A percentile compares a stretch with the other conserved stretches of the same genome.
These are phyloP conservation scores for Miniopterus natalensis DNA, from an alignment of 2,113 vertebrate genomes.

Conservation along the genomic window DNA sequence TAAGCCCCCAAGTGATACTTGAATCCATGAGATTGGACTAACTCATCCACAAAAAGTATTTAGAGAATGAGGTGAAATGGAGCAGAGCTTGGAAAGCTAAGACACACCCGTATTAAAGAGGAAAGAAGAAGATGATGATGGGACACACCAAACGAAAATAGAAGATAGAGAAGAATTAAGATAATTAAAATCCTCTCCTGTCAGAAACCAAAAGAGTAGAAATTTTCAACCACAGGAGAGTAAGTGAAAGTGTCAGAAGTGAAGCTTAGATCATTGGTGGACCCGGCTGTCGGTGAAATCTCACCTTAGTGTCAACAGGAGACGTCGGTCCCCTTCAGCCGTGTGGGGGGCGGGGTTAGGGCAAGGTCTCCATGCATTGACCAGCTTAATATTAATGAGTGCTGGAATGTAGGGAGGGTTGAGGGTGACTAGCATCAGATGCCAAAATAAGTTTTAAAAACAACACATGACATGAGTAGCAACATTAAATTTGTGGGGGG, in stretches of 20 bases:
- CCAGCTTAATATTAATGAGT: not conserved
- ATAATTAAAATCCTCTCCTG: not conserved
- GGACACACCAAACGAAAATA: not conserved
- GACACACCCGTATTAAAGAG: not conserved
- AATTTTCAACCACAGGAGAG: not conserved
- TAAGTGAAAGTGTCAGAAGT: not conserved
- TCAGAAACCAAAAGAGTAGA: not conserved
- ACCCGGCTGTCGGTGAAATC: not conserved
- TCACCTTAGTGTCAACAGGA: not conserved
- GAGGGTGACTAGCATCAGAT: not conserved
- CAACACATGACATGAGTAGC: not conserved
- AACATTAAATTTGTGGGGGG: not conserved
- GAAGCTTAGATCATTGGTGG: not conserved
- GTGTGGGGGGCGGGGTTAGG: not conserved
- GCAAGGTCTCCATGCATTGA: not conserved
- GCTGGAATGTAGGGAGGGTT: not conserved
- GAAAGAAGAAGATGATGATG: not conserved
- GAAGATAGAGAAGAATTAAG: not conserved
- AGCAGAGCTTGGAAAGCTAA: not conserved
- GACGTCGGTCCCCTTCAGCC: not conserved
- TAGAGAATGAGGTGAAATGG: not conserved
- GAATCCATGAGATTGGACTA: not conserved
- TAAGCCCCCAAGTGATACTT: not conserved
- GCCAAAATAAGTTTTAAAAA: not conserved
- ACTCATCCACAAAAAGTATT: not conserved